phyloP scores from a whole-genome alignment of 2,797 vertebrate genomes.

The Echiichthys vipera region DNA sequence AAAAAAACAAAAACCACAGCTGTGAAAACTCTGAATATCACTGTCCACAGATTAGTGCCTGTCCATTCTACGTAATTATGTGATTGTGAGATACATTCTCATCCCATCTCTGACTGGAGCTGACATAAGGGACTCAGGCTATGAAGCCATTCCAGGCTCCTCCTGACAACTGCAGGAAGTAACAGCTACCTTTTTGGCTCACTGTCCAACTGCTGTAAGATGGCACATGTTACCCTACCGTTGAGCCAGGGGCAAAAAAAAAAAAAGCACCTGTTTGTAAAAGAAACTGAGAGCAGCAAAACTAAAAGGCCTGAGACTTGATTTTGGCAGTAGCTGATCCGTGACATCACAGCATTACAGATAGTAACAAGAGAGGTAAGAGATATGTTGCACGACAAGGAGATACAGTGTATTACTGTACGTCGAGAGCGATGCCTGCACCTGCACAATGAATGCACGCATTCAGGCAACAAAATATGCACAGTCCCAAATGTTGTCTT shows the following conservation, averaged over 20 bases:
- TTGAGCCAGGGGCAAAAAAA: constrained; percentile 30
- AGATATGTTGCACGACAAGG: constrained; percentile 2
- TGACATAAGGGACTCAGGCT: constrained; percentile 32
- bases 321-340: neutral
- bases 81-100: neutral
- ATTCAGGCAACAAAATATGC: constrained; percentile 69
- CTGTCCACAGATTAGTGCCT: neutral
- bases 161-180: constrained; percentile 69
- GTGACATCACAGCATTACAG: constrained; percentile 19
- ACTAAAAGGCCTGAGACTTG: constrained; percentile 13
- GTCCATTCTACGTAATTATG: neutral
- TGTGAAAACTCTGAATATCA: neutral
- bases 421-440: constrained; percentile 46
- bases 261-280: constrained; percentile 48
- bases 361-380: constrained; percentile 35
- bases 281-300: constrained; percentile 14
- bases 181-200: constrained; percentile 68
- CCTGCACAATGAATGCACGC: constrained; percentile 72
- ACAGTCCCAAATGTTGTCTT: constrained; percentile 66
- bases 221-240: constrained; percentile 39
- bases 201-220: constrained; percentile 70
- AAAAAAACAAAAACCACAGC: neutral
- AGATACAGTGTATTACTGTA: constrained; percentile 33
- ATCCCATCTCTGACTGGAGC: constrained; percentile 19
- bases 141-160: constrained; percentile 43